Evolutionary conservation across 2,113 vertebrate genomes (phyloP).

Genomic region (Chionis minor): DNA sequence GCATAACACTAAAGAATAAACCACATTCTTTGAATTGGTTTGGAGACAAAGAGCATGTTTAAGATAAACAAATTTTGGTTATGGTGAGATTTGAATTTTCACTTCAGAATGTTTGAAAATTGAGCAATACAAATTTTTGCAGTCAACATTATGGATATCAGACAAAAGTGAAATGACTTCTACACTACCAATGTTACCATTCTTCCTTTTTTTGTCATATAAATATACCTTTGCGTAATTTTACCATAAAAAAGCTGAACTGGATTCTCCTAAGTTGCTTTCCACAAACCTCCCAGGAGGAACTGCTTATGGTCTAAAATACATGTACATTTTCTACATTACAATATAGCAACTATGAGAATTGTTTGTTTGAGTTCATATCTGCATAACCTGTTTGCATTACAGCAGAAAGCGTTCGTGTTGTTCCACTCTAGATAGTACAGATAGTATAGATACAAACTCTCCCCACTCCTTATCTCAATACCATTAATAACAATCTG

Average conservation of each 20-base stretch:
- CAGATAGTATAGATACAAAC: too few relatives aligned
- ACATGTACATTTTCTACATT: neutral
- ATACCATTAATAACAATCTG: slow-evolving; percentile 5
- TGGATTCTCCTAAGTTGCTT: neutral
- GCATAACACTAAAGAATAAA: neutral
- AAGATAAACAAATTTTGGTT: neutral
- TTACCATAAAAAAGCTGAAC: neutral
- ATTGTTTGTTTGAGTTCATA: neutral
- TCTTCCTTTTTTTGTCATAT: neutral
- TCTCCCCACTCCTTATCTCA: neutral
- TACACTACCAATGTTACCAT: neutral
- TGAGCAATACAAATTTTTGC: neutral
- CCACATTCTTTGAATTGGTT: neutral
- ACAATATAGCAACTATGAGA: neutral
- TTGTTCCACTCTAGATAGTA: neutral
- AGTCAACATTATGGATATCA: neutral
- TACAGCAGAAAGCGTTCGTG: neutral
- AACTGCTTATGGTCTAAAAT: neutral
- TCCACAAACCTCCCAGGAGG: neutral
- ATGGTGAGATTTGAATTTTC: neutral
- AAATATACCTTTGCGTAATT: neutral
- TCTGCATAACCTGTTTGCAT: neutral
- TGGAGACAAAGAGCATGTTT: neutral
- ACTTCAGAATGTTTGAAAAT: neutral
- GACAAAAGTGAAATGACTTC: neutral